A percentile compares a stretch with the other conserved stretches of the same genome.
Evolutionary conservation across 64 coral and sea anemone species (phyloP).

Genomic region (Anthopleura sola): DNA sequence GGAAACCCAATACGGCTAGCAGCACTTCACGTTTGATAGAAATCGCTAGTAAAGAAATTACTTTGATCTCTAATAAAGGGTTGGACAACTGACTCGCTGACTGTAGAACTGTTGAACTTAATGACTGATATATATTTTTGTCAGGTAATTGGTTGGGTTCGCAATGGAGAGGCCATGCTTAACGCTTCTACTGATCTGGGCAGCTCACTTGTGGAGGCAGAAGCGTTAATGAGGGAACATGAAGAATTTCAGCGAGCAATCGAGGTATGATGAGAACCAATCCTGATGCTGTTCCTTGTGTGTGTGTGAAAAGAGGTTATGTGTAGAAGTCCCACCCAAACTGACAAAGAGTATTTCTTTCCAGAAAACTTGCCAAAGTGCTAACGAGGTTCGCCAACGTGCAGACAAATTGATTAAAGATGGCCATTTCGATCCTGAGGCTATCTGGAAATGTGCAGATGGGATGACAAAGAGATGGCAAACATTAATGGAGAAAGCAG

Average conservation of each 20-base stretch:
- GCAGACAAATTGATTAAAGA: slow-evolving; percentile 92
- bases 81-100: too few species aligned
- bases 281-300: too few species aligned
- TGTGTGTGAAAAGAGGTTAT: too few species aligned
- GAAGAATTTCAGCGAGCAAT: slow-evolving; percentile 96
- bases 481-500: slow-evolving; percentile 82
- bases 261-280: slow-evolving; percentile 55
- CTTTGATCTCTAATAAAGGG: too few species aligned
- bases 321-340: not conserved
- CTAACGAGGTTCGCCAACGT: slow-evolving; percentile 73
- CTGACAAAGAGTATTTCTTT: not conserved
- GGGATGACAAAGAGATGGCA: slow-evolving; percentile 88
- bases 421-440: slow-evolving; percentile 82
- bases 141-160: slow-evolving; percentile 91
- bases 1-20: too few species aligned
- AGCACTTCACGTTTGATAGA: too few species aligned
- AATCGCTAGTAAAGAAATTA: too few species aligned
- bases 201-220: slow-evolving; percentile 88
- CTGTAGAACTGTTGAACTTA: too few species aligned
- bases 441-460: slow-evolving; percentile 80
- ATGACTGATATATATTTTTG: not conserved
- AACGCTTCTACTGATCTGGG: slow-evolving; percentile 82
- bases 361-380: slow-evolving; percentile 98
- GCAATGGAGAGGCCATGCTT: slow-evolving; percentile 97
- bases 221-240: slow-evolving; percentile 88